These are phyloP conservation scores for Pristionchus fissidentatus DNA, from an alignment of 2,888 invertebrate genomes.

Conservation along the genomic window DNA sequence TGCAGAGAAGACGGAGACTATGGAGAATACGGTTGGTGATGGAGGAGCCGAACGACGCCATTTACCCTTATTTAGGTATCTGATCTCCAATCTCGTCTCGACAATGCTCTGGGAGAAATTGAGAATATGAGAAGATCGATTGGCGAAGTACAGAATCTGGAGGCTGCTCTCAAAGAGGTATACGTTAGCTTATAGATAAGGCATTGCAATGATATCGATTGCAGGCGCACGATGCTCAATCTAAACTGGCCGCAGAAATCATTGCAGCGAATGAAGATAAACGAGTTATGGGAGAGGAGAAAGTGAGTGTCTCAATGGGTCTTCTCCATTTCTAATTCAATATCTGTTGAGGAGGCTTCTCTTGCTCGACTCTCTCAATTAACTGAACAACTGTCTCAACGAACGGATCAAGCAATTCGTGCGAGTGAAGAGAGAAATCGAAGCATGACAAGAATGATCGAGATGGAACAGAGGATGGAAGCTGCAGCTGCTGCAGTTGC, in stretches of 20 bases:
- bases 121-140: constrained; percentile 12
- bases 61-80: background rate
- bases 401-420: constrained; percentile 1
- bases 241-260: background rate
- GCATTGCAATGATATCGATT: background rate
- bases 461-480: constrained; percentile 33
- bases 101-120: constrained; percentile 23
- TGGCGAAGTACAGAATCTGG: constrained; percentile 17
- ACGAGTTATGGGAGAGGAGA: constrained; percentile 15
- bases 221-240: constrained; percentile 1
- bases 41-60: too few relatives aligned
- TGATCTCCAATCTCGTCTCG: background rate
- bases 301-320: background rate
- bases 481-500: background rate
- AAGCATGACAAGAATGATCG: constrained; percentile 45
- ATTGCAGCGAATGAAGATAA: background rate
- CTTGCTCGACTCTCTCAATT: background rate
- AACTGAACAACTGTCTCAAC: constrained; percentile 9
- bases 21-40: constrained; percentile 1
- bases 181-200: constrained; percentile 5
- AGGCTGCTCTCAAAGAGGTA: constrained; percentile 42
- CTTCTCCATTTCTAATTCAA: constrained; percentile 8
- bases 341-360: constrained; percentile 27
- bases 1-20: background rate
- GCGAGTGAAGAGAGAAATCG: constrained; percentile 17